A percentile compares a stretch with the other conserved stretches of the same genome.
Evolutionary conservation across 1,140 invertebrate genomes (phyloP).

Genomic region (Cydia amplana): DNA sequence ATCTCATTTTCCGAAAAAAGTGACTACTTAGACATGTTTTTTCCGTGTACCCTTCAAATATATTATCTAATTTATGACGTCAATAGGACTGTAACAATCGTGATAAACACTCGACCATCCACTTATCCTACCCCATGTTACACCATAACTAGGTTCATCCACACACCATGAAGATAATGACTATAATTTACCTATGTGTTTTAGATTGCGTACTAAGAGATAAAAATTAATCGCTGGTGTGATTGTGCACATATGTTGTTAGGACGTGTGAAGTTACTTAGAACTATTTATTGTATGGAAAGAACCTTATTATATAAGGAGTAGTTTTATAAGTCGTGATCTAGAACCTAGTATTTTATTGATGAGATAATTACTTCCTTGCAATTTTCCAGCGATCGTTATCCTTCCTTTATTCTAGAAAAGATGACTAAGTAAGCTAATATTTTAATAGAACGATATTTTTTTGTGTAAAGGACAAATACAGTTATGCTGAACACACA

Average conservation of each 20-base stretch:
- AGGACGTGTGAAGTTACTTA: neutral
- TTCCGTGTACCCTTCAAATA: too few species aligned
- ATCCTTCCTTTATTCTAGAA: neutral
- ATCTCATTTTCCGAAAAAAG: too few species aligned
- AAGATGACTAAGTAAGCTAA: neutral
- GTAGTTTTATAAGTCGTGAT: neutral
- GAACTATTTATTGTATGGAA: neutral
- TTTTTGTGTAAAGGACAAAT: too few species aligned
- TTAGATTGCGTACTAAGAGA: neutral
- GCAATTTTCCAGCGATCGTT: neutral
- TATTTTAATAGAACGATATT: too few species aligned
- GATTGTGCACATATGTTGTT: too few species aligned
- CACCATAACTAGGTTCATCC: neutral
- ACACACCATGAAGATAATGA: neutral
- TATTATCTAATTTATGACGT: neutral
- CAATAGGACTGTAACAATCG: neutral
- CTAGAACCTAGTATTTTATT: neutral
- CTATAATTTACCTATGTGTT: neutral
- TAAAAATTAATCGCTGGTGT: neutral
- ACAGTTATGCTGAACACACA: too few species aligned
- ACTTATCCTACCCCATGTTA: neutral
- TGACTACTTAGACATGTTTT: too few species aligned
- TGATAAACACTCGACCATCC: constrained; percentile 6
- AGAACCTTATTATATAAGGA: neutral
- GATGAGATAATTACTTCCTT: constrained; percentile 4